These are phyloP conservation scores for Dinocampus coccinellae DNA, from an alignment of 2,888 invertebrate genomes.

Conservation along the genomic window DNA sequence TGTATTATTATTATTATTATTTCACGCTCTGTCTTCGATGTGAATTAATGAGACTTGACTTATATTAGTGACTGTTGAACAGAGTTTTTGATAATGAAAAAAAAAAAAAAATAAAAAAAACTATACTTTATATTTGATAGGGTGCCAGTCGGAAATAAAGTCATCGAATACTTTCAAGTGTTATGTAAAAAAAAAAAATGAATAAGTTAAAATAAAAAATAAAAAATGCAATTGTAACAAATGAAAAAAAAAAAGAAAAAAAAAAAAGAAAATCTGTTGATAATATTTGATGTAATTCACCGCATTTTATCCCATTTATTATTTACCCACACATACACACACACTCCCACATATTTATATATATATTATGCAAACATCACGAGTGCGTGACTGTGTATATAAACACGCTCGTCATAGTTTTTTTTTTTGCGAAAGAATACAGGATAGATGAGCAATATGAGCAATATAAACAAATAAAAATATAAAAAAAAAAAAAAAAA, in stretches of 20 bases:
- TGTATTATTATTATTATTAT: neutral
- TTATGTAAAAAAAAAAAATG: neutral
- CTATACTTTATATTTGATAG: neutral
- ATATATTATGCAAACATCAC: neutral
- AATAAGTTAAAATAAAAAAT: neutral
- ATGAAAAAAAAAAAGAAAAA: neutral
- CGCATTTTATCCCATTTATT: neutral
- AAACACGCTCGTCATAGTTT: conserved; percentile 22
- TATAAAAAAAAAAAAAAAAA: conserved; percentile 39
- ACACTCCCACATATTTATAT: neutral
- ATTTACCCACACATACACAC: no score
- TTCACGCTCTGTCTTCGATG: conserved; percentile 39
- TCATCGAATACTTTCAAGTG: neutral
- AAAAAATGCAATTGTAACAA: no score
- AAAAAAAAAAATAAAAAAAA: no score
- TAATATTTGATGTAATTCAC: neutral
- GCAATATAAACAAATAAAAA: conserved; percentile 5
- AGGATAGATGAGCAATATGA: conserved; percentile 41
- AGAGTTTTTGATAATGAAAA: no score
- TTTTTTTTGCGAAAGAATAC: conserved; percentile 23
- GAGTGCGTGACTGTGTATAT: neutral
- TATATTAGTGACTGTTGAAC: neutral
- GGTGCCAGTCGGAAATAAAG: neutral
- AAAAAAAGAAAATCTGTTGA: neutral
- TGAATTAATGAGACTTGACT: neutral